These are phyloP conservation scores for Columbina picui DNA, from an alignment of 2,113 vertebrate species.

Conservation along the genomic window DNA sequence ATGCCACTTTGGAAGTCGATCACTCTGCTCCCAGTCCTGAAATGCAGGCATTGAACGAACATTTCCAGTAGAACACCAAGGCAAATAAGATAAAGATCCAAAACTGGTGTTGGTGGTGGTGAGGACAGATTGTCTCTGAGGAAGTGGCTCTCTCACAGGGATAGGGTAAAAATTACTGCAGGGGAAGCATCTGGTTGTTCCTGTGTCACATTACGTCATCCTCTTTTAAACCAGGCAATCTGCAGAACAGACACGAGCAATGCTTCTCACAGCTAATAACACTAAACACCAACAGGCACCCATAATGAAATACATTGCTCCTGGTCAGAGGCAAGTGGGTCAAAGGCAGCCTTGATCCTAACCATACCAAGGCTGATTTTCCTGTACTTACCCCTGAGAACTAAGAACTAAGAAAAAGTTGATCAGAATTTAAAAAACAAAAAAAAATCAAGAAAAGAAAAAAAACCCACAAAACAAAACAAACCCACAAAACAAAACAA, in stretches of 20 bases:
- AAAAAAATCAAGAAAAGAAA: background rate
- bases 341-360: background rate
- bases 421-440: background rate
- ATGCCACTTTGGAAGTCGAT: slow-evolving; percentile 6
- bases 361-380: background rate
- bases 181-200: background rate
- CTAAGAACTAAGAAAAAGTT: background rate
- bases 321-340: background rate
- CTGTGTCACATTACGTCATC: background rate
- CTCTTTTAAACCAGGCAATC: background rate
- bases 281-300: background rate
- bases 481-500: no score
- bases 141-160: background rate
- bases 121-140: slow-evolving; percentile 10
- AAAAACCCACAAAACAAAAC: no score
- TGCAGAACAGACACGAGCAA: background rate
- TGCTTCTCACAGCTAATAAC: background rate
- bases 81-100: background rate
- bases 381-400: background rate
- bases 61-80: slow-evolving; percentile 29
- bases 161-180: background rate
- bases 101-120: background rate
- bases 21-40: background rate
- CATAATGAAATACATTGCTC: background rate
- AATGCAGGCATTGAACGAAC: slow-evolving; percentile 11